A percentile compares a stretch with the other conserved stretches of the same genome.
phyloP scores from a whole-genome alignment of 2,113 vertebrate genomes.

The Poeciliopsis retropinna region DNA sequence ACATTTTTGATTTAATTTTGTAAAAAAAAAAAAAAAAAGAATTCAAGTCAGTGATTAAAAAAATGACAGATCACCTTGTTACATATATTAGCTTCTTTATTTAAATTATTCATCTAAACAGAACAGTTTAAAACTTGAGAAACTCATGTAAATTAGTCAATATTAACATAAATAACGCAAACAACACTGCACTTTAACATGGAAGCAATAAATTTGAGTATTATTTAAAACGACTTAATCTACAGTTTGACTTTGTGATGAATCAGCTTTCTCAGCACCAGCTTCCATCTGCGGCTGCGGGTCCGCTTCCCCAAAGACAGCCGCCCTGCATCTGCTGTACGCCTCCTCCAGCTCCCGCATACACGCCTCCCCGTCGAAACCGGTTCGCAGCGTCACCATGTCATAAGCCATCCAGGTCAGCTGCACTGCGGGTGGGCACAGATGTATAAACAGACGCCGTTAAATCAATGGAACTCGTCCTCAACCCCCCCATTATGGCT shows the following conservation, averaged over 20 bases:
- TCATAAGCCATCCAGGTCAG: slow-evolving; percentile 86
- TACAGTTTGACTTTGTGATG: not conserved
- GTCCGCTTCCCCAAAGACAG: slow-evolving; percentile 74
- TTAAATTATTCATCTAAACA: not conserved
- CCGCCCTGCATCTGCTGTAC: slow-evolving; percentile 79
- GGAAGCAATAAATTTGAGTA: not conserved
- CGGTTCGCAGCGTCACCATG: slow-evolving; percentile 80
- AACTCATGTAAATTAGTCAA: not conserved
- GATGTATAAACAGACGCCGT: not conserved
- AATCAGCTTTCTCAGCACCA: not conserved
- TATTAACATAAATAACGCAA: no score
- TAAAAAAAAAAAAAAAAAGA: not conserved
- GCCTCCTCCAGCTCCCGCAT: slow-evolving; percentile 77
- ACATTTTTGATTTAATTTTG: not conserved
- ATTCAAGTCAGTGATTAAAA: not conserved
- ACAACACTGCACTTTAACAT: no score
- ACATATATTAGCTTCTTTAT: slow-evolving; percentile 1
- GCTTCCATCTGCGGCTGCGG: not conserved
- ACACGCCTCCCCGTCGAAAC: slow-evolving; percentile 74
- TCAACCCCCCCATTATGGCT: no score
- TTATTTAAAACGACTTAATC: not conserved
- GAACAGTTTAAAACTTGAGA: not conserved
- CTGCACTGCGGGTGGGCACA: slow-evolving; percentile 77
- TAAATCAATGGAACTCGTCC: no score
- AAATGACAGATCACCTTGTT: not conserved